Evolutionary conservation across 2,797 vertebrate genomes (phyloP), one percentile per base, ranked within the genome.

Genomic region (Calcarius lapponicus): DNA sequence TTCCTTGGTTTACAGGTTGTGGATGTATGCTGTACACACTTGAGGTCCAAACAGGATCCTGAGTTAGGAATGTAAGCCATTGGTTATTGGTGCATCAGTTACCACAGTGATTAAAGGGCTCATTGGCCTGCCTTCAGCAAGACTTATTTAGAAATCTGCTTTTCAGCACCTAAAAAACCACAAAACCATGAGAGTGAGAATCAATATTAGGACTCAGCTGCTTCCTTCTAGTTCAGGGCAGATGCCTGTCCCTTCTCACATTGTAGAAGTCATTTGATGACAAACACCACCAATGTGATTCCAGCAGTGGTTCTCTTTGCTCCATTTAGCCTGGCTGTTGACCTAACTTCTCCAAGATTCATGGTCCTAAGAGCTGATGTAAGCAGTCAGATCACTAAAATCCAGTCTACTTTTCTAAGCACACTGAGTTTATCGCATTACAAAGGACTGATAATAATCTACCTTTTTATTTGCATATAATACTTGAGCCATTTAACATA

Each of bases 11-110:
- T 69, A n/a, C 21, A 47, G 24, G 4, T 47, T 62, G 24, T 48
- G 13, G 11, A 38, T 60, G 10, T n/a, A 24, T 0, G 3, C 9
- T 60, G 20, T 24, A n/a, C 7, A 15, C 3, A 16, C 3, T 54
- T 42, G 9, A 83, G 69, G 22, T 43, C n/a, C 50, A 12, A 60
- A 76, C 38, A 36, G 9, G 13, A 72, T 42, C 17, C 43, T n/a
- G 43, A 42, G 32, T 76, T 76, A 60, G 78, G 57, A 82, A 64
- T 22, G 6, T 42, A 28, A 78, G 29, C 9, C 47, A 11, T 66
- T 56, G 72, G 24, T 31, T 76, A 2, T 32, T 72, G 7, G 29
- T 80, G 31, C 53, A 13, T 62, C 51, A 31, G 7, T 66, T 58
- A 40, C n/a, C 7, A 25, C 53, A 36, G 38, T 65, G 58, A 71